A percentile compares a stretch with the other conserved stretches of the same genome.
Conservation (phyloP, 2,888 invertebrate genomes). For the Lasioglossum pauxillum region DNA sequence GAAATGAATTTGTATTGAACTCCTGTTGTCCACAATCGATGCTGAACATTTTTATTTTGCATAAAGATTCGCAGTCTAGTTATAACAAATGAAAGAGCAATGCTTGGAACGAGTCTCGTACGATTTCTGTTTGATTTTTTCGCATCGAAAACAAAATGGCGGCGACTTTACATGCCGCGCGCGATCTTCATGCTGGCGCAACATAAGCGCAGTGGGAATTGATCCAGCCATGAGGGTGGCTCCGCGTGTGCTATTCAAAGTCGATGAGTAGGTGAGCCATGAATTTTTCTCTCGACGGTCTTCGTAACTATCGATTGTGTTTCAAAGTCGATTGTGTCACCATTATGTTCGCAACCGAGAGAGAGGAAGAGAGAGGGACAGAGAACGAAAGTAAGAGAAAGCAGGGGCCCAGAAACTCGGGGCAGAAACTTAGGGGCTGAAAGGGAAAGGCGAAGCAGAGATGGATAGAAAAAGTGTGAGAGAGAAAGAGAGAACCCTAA, state of each 20-base stretch:
- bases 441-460: constrained; percentile 24
- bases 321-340: constrained; percentile 76
- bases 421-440: constrained; percentile 40
- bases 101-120: neutral
- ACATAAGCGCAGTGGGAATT: constrained; percentile 52
- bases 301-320: constrained; percentile 77
- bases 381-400: constrained; percentile 59
- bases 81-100: neutral
- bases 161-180: constrained; percentile 36
- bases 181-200: constrained; percentile 51
- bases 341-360: constrained; percentile 65
- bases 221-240: constrained; percentile 50
- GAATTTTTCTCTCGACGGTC: constrained; percentile 67
- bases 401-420: constrained; percentile 37
- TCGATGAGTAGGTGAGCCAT: constrained; percentile 71
- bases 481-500: constrained; percentile 68
- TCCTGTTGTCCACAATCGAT: no score
- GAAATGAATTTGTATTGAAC: no score
- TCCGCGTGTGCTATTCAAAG: constrained; percentile 69
- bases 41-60: no score
- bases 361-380: constrained; percentile 57
- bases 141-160: constrained; percentile 60
- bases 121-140: constrained; percentile 1
- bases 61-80: no score
- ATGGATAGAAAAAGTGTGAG: neutral